Percentiles rank a stretch among this genome's conserved stretches.
phyloP scores from a whole-genome alignment of 2,797 vertebrate species.

The Momotus momota region DNA sequence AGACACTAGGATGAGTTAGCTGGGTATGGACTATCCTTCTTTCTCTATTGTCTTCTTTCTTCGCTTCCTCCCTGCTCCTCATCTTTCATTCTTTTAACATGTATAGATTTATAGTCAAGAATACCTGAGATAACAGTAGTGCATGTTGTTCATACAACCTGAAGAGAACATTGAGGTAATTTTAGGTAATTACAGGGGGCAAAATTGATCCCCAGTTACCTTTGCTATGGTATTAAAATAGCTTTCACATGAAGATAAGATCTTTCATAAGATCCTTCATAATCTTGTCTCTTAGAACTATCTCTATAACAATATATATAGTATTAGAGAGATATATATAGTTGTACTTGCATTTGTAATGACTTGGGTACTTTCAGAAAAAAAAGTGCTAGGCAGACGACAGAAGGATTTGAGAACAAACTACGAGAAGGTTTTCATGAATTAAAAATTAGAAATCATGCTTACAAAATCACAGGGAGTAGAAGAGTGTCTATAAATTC shows the following conservation, averaged over 20 bases:
- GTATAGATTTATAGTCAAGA: background rate
- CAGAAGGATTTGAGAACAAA: slow-evolving; percentile 52
- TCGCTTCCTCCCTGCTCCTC: background rate
- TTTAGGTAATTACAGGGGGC: slow-evolving; percentile 50
- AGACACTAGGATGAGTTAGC: background rate
- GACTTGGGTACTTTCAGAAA: slow-evolving; percentile 1
- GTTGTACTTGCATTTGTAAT: slow-evolving; percentile 62
- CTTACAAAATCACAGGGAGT: background rate
- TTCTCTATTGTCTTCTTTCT: background rate
- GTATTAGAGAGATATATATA: slow-evolving; percentile 57
- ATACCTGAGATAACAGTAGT: background rate
- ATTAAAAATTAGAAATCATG: background rate
- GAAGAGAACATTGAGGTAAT: slow-evolving; percentile 29
- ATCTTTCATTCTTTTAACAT: background rate
- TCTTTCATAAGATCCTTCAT: slow-evolving; percentile 57
- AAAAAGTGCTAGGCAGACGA: slow-evolving; percentile 25
- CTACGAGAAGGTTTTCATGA: background rate
- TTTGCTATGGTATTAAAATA: slow-evolving; percentile 46
- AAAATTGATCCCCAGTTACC: slow-evolving; percentile 24
- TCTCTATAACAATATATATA: slow-evolving; percentile 61
- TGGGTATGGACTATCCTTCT: background rate
- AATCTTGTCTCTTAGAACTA: slow-evolving; percentile 43
- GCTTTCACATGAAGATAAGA: slow-evolving; percentile 55
- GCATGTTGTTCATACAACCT: background rate
- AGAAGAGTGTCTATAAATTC: background rate